A percentile compares a stretch with the other conserved stretches of the same genome.
phyloP scores from a whole-genome alignment of 2,113 vertebrate genomes.

The Prietella phreatophila region DNA sequence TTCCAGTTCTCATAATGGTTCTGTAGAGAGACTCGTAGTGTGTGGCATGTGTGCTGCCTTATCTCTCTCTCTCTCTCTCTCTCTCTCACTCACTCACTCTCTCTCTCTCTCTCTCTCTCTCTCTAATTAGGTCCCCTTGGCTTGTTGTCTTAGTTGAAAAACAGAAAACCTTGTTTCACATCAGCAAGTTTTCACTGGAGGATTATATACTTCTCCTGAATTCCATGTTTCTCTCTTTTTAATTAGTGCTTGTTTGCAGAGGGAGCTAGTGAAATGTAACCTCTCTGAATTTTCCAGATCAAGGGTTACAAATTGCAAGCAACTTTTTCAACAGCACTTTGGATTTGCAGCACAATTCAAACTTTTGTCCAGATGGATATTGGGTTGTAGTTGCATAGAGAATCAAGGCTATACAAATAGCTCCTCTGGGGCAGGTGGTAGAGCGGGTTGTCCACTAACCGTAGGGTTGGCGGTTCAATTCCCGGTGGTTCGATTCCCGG shows the following conservation, averaged over 20 bases:
- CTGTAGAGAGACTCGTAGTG: neutral
- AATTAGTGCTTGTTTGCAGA: conserved; percentile 33
- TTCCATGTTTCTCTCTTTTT: conserved; percentile 29
- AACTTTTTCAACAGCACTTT: neutral
- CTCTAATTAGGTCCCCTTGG: conserved; percentile 46
- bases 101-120: neutral
- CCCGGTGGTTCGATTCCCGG: too few relatives aligned
- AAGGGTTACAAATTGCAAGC: neutral
- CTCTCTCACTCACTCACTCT: too few relatives aligned
- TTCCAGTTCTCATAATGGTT: neutral
- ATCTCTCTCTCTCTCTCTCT: neutral
- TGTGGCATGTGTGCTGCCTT: neutral
- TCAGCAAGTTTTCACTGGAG: conserved; percentile 33
- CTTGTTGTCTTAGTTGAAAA: conserved; percentile 25
- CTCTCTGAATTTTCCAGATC: conserved; percentile 10
- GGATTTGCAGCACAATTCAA: neutral
- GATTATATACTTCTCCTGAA: conserved; percentile 26
- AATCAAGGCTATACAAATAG: neutral
- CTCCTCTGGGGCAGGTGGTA: too few relatives aligned
- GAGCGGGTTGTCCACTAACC: too few relatives aligned
- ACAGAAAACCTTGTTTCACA: conserved; percentile 33
- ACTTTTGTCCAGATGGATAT: neutral
- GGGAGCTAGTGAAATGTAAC: conserved; percentile 22
- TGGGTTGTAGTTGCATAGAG: neutral
- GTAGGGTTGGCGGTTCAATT: too few relatives aligned